These are phyloP conservation scores for Malurus leucopterus DNA, from an alignment of 2,797 vertebrate genomes.

Conservation along the genomic window DNA sequence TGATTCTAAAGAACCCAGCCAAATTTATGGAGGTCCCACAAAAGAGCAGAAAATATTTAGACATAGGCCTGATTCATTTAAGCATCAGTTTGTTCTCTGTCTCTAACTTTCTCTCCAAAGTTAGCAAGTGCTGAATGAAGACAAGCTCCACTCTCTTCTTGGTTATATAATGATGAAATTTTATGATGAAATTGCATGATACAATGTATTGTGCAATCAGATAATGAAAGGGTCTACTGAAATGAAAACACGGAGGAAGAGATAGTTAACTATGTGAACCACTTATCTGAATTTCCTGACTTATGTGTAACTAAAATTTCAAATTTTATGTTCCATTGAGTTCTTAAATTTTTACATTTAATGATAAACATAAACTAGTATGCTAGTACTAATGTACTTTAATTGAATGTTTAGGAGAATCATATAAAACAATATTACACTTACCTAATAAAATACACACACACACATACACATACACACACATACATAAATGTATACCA, in stretches of 20 bases:
- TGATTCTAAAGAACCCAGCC: background rate
- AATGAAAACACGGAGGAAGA: constrained; percentile 46
- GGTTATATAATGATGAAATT: constrained; percentile 28
- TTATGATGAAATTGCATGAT: constrained; percentile 27
- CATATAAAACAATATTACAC: constrained; percentile 10
- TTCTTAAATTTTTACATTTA: constrained; percentile 26
- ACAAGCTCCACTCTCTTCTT: background rate
- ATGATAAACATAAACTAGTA: constrained; percentile 20
- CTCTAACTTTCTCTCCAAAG: background rate
- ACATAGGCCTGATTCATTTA: background rate
- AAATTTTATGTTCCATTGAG: constrained; percentile 38
- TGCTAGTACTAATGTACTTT: constrained; percentile 19
- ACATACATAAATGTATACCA: background rate
- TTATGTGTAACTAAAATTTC: constrained; percentile 27
- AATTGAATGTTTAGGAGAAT: constrained; percentile 28
- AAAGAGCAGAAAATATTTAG: background rate
- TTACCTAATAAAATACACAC: background rate
- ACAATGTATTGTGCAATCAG: constrained; percentile 34
- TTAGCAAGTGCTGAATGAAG: background rate
- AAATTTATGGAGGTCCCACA: background rate
- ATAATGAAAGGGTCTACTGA: constrained; percentile 44
- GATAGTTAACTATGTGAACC: constrained; percentile 53
- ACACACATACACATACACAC: background rate
- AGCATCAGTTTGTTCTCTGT: background rate
- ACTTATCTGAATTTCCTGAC: constrained; percentile 13